Evolutionary conservation across 2,797 vertebrate genomes (phyloP).

Genomic region (Helarctos malayanus): DNA sequence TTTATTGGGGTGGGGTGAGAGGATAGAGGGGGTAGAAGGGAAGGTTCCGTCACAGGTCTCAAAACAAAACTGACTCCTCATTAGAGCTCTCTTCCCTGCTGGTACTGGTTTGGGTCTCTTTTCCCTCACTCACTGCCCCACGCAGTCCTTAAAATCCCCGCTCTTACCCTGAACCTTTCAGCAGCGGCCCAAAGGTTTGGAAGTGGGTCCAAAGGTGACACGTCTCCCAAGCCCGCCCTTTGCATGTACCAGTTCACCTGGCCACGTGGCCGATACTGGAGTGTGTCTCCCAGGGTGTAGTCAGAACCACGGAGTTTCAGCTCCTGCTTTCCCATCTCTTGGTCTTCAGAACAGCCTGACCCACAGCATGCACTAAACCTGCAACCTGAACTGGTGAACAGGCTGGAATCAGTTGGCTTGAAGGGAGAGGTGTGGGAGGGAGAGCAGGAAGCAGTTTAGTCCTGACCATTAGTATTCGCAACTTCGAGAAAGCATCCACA

Average conservation of each 20-base stretch:
- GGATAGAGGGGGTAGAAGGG: not conserved
- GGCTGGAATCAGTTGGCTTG: not conserved
- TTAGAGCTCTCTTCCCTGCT: not conserved
- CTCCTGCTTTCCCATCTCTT: not conserved
- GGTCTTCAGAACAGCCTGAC: not conserved
- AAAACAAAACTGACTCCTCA: not conserved
- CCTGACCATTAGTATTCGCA: not conserved
- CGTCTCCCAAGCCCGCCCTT: not conserved
- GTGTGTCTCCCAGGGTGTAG: not conserved
- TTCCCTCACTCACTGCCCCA: not conserved
- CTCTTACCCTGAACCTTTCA: not conserved
- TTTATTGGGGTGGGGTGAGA: not conserved
- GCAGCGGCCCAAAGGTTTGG: not conserved
- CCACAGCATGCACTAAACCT: not conserved
- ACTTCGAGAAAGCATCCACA: not conserved
- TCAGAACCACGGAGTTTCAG: not conserved
- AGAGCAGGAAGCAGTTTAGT: not conserved
- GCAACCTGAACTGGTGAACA: not conserved
- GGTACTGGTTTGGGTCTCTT: not conserved
- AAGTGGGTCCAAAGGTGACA: not conserved
- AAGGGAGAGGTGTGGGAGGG: not conserved
- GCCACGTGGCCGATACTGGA: fast-evolving
- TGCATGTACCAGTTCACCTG: not conserved
- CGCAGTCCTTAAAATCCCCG: not conserved
- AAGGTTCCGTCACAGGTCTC: not conserved